Percentiles rank a stretch among this genome's conserved stretches.
Evolutionary conservation across 1,140 invertebrate species (phyloP).

Genomic region (Eumeta japonica): DNA sequence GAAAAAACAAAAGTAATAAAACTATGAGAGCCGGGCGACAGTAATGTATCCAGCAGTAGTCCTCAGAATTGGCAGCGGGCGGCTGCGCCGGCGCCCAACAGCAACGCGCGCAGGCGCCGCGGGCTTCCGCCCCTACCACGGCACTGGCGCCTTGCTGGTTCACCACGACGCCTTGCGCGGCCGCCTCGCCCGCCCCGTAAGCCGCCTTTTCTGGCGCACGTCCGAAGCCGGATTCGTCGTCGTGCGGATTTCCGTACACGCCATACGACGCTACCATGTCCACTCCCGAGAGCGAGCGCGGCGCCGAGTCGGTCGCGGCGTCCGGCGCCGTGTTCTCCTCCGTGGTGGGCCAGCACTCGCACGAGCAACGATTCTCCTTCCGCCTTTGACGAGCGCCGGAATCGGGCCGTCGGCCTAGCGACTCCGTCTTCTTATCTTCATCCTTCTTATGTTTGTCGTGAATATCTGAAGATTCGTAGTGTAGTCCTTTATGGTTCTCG

Average conservation of each 20-base stretch:
- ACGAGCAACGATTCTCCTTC: constrained; percentile 54
- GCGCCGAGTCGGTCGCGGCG: constrained; percentile 29
- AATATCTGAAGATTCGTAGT: constrained; percentile 34
- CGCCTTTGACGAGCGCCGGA: constrained; percentile 35
- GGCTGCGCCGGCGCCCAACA: constrained; percentile 25
- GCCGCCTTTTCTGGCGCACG: constrained; percentile 40
- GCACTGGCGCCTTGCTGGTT: constrained; percentile 55
- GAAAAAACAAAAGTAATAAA: constrained; percentile 44
- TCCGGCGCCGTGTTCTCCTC: constrained; percentile 42
- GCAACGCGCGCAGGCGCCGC: constrained; percentile 31
- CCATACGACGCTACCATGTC: constrained; percentile 57
- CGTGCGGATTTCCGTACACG: constrained; percentile 50
- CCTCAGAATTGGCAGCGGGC: constrained; percentile 43
- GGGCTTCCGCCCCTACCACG: constrained; percentile 30
- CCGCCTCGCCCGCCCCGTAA: constrained; percentile 40
- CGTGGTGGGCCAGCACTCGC: constrained; percentile 54
- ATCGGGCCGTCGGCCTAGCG: constrained; percentile 31
- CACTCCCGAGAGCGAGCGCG: constrained; percentile 47
- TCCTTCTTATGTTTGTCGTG: constrained; percentile 53
- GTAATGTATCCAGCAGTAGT: constrained; percentile 51
- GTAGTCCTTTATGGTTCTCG: constrained; percentile 54
- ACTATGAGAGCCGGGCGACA: constrained; percentile 45
- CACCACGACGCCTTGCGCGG: constrained; percentile 52
- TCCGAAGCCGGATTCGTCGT: constrained; percentile 54
- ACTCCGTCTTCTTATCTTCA: constrained; percentile 45